phyloP scores from a whole-genome alignment of 2,797 vertebrate genomes.

The Melanotaenia boesemani region DNA sequence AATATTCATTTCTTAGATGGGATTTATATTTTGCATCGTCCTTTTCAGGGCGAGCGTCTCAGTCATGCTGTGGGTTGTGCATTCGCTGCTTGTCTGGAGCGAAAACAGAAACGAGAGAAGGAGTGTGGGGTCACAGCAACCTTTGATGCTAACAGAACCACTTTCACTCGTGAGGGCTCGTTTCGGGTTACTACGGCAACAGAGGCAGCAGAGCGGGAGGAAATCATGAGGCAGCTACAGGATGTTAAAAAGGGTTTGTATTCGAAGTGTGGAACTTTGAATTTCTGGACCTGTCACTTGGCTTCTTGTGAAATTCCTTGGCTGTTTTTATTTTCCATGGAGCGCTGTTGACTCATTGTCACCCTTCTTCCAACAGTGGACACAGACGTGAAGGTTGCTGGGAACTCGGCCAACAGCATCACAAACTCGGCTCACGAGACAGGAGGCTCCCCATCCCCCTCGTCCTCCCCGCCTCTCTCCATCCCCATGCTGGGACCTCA shows the following conservation, averaged over 20 bases:
- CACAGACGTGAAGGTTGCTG: conserved; percentile 81
- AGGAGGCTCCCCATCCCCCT: conserved; percentile 83
- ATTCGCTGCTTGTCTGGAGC: conserved; percentile 96
- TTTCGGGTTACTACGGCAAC: conserved; percentile 97
- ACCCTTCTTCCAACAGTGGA: conserved; percentile 74
- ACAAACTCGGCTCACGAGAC: conserved; percentile 57
- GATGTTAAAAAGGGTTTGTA: conserved; percentile 91
- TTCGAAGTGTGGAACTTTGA: background rate
- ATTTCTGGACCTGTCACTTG: background rate
- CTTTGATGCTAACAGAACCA: conserved; percentile 97
- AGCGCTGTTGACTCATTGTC: background rate
- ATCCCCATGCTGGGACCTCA: conserved; percentile 83
- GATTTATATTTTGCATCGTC: background rate
- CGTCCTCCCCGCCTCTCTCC: conserved; percentile 89
- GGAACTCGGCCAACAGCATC: conserved; percentile 67
- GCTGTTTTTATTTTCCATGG: background rate
- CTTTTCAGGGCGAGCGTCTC: conserved; percentile 92
- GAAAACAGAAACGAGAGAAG: conserved; percentile 98
- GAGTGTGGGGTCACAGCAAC: conserved; percentile 99
- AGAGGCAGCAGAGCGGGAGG: conserved; percentile 96
- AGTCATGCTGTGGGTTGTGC: conserved; percentile 98
- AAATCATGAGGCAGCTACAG: conserved; percentile 96
- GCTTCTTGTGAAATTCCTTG: background rate
- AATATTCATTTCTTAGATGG: background rate
- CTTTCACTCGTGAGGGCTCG: conserved; percentile 97